These are phyloP conservation scores for Apamea epomidion DNA, from an alignment of 2,888 invertebrate genomes.

Conservation along the genomic window DNA sequence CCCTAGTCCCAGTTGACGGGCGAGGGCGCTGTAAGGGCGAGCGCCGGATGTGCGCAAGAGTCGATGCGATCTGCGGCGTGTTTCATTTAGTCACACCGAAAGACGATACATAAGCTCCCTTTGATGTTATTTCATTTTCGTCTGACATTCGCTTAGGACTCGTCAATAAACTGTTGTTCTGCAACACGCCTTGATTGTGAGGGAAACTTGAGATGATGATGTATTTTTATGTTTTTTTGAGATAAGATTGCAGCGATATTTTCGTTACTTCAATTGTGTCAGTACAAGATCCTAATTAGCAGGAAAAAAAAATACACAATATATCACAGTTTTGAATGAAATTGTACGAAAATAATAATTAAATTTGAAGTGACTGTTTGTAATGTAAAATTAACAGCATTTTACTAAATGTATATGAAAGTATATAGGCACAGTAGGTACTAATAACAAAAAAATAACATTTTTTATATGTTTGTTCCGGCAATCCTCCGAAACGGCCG, in stretches of 20 bases:
- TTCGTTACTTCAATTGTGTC: background rate
- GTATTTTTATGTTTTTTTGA: conserved; percentile 2
- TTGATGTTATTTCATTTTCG: conserved; percentile 80
- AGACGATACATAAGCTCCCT: conserved; percentile 79
- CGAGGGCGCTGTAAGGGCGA: conserved; percentile 69
- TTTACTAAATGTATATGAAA: background rate
- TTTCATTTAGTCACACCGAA: conserved; percentile 77
- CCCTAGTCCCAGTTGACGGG: conserved; percentile 40
- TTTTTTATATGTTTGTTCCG: too few species aligned
- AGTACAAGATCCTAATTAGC: background rate
- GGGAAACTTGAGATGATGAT: conserved; percentile 44
- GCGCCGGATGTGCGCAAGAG: conserved; percentile 77
- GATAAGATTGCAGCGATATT: background rate
- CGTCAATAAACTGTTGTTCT: conserved; percentile 72
- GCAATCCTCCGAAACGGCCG: too few species aligned
- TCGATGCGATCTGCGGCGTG: conserved; percentile 75
- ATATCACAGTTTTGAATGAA: background rate
- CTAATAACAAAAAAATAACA: too few species aligned
- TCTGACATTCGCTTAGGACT: conserved; percentile 76
- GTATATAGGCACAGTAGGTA: too few species aligned
- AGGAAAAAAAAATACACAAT: background rate
- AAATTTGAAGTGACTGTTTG: background rate
- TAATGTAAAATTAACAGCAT: background rate
- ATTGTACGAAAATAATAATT: too few species aligned
- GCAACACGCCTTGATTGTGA: conserved; percentile 57